Base-by-base conservation (phyloP, 2,797 vertebrate species). In the Agapornis canus region DNA sequence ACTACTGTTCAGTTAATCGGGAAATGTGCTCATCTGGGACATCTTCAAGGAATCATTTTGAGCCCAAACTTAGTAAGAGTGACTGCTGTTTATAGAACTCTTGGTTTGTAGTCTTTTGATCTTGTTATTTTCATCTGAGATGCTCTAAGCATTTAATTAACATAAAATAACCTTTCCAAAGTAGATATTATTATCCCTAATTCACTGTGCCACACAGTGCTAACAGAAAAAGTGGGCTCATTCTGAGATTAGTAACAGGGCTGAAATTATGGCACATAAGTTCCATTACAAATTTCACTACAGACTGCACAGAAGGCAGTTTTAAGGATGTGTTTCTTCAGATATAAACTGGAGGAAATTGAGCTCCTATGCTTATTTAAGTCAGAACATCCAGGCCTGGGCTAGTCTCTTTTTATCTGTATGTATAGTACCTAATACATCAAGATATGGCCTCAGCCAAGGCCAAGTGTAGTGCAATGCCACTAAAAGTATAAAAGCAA, bases 11-110 rank as follows among this genome's bases (percentile, higher is more conserved):
- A 65, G 35, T 76, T 82, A 89, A 72, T 76, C 60, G 66, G 83
- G 56, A 90, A 84, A 68, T 27, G 8, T 90, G 49, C 32, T 90
- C 11, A 60, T 83, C 25, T 84, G 63, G 63, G 63, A 70, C 26
- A 48, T 86, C 51, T 90, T 89, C 80, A 93, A 70, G 18, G 66
- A 86, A 89, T 82, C 35, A 29, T 86, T 94, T 40, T 75, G 60
- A 93, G 71, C 27, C 32, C 60, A 91, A 94, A 78, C 39, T 25
- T 57, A 88, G 51, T 79, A 83, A 61, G 56, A 89, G 27, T 66
- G 61, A 27, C 27, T 86, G 75, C 39, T 87, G 37, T 85, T 91
- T 81, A 25, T 61, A 51, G 49, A 86, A 47, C 12, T 85, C 59
- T 35, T 71, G 13, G 4, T 92, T 87, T 92, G 32, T 89, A 64